A percentile compares a stretch with the other conserved stretches of the same genome.
These are phyloP conservation scores for Ferrisia virgata DNA, from an alignment of 2,888 invertebrate species.

Conservation along the genomic window DNA sequence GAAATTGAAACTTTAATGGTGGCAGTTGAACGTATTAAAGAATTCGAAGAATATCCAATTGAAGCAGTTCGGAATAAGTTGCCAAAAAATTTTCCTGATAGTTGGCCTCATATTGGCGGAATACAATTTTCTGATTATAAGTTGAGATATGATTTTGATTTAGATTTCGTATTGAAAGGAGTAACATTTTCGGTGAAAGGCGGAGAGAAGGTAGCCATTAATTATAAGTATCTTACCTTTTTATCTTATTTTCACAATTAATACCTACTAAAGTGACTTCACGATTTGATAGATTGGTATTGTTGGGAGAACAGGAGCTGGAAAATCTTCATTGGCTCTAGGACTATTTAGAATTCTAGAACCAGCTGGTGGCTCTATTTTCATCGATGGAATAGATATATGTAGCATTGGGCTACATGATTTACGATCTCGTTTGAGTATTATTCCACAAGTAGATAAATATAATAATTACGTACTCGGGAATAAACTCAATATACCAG, in stretches of 20 bases:
- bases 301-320: slow-evolving; percentile 86
- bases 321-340: slow-evolving; percentile 85
- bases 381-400: slow-evolving; percentile 81
- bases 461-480: no score
- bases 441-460: slow-evolving; percentile 55
- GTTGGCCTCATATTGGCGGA: slow-evolving; percentile 79
- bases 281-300: slow-evolving; percentile 66
- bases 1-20: slow-evolving; percentile 63
- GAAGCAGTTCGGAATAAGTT: slow-evolving; percentile 46
- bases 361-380: slow-evolving; percentile 73
- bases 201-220: slow-evolving; percentile 43
- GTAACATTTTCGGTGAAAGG: slow-evolving; percentile 45
- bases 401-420: slow-evolving; percentile 79
- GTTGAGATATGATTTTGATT: slow-evolving; percentile 47
- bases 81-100: slow-evolving; percentile 52
- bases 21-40: slow-evolving; percentile 61
- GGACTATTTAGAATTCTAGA: slow-evolving; percentile 88
- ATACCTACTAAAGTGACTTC: neutral
- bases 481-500: neutral
- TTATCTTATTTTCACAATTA: neutral
- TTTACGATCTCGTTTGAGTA: slow-evolving; percentile 64
- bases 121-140: slow-evolving; percentile 65
- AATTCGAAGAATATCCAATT: slow-evolving; percentile 56
- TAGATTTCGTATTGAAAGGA: slow-evolving; percentile 46
- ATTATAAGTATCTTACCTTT: neutral